Conservation (phyloP, 2,797 vertebrate genomes). For the Oreortyx pictus region DNA sequence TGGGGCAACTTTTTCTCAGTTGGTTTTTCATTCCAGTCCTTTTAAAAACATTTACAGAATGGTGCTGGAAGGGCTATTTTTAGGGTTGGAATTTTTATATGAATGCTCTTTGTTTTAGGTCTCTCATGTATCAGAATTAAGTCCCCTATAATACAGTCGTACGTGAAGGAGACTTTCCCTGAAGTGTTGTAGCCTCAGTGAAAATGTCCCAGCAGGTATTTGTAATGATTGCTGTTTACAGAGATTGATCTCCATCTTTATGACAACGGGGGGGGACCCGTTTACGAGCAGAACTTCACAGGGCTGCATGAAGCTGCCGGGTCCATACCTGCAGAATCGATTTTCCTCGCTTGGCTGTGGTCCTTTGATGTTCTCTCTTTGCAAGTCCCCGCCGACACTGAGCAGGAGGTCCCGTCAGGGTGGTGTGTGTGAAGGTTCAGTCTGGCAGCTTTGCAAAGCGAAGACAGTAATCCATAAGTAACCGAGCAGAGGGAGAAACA, state of each 20-base stretch:
- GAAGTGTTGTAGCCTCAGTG: background rate
- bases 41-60: background rate
- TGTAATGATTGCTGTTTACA: background rate
- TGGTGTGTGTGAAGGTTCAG: conserved; percentile 27
- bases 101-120: background rate
- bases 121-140: background rate
- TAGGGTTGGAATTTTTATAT: conserved; percentile 5
- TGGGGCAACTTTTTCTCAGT: background rate
- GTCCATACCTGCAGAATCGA: background rate
- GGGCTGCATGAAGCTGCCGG: background rate
- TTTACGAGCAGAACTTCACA: background rate
- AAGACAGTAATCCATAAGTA: conserved; percentile 42
- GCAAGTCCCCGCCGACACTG: background rate
- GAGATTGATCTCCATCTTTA: background rate
- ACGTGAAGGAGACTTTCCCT: background rate
- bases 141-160: background rate
- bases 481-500: conserved; percentile 28
- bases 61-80: background rate
- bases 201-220: background rate
- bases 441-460: conserved; percentile 10
- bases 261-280: background rate
- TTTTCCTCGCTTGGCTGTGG: background rate
- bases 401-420: conserved; percentile 25
- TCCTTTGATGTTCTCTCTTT: conserved; percentile 3
- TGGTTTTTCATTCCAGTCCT: background rate